Base-by-base conservation (phyloP, 2,113 vertebrate genomes). In the Aphyosemion australe region DNA sequence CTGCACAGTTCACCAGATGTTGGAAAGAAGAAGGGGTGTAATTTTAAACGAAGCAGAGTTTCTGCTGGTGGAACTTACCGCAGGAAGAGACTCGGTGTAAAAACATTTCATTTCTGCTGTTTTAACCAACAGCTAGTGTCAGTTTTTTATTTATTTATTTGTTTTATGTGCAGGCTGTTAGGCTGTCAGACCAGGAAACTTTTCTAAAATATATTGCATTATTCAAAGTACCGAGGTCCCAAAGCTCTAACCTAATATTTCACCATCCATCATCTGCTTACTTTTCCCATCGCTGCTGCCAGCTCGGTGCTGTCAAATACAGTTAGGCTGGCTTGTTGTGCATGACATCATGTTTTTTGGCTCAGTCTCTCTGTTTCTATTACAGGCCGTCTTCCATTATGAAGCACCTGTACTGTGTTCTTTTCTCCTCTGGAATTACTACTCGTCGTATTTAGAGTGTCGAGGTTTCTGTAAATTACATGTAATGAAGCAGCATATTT, bases 1-100 rank as follows among this genome's bases (percentile, higher is more conserved):
- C 88, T 84, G 76, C 72, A 79, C 71, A 74, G 66, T 86, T 85
- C 79, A 82, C 78, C 89, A 89, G 79, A 84, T 87, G 84, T 89
- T 79, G 65, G 74, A 82, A 65, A 69, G 69, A 42, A 42, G 64
- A 65, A 72, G 55, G 64, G 69, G 60, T 71, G 74, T 66, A 65
- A 69, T 81, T 76, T 84, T 65, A 72, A 80, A 73, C 60, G 61
- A 69, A 73, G 70, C 69, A 47, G 54, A 43, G 18, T 41, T 71
- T 70, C 52, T 61, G 58, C 7, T 8, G 9, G 34, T 37, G 34
- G 68, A 73, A 58, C 18, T 26, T 2, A 21, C 20, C 60, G 62
- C 16, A 59, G 47, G 37, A 45, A 58, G 56, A 75, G 55, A 57
- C 41, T 5, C 1, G 6, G 18, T 60, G 56, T 59, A 63, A 66